Conservation (phyloP, 1,140 invertebrate species). For the Heliconius congener region DNA sequence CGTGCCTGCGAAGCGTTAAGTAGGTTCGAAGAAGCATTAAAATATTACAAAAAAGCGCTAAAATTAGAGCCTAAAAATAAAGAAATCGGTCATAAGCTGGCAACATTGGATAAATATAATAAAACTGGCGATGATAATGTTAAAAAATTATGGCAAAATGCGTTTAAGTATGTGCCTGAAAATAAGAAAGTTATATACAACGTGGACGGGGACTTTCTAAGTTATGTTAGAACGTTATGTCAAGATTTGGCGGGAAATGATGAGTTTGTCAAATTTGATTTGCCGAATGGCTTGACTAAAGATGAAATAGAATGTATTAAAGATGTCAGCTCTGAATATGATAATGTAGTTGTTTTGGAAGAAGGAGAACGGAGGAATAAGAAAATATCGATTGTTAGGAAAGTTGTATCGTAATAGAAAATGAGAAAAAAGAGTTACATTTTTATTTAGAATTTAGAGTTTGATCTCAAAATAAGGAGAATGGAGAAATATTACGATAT, state of each 20-base stretch:
- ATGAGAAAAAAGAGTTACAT: too few species aligned
- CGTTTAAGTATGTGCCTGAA: slow-evolving; percentile 46
- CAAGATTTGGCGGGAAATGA: slow-evolving; percentile 61
- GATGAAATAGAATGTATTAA: slow-evolving; percentile 62
- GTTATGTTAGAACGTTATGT: slow-evolving; percentile 64
- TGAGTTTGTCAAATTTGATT: slow-evolving; percentile 63
- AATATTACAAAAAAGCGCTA: slow-evolving; percentile 73
- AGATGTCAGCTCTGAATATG: slow-evolving; percentile 52
- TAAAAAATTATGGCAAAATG: slow-evolving; percentile 66
- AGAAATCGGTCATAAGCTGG: slow-evolving; percentile 75
- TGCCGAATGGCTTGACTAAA: slow-evolving; percentile 57
- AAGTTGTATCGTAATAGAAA: slow-evolving; percentile 11
- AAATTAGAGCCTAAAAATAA: slow-evolving; percentile 76
- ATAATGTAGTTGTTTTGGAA: slow-evolving; percentile 52
- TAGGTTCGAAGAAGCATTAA: slow-evolving; percentile 71
- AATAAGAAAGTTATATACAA: slow-evolving; percentile 54
- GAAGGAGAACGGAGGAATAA: slow-evolving; percentile 55
- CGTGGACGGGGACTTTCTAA: slow-evolving; percentile 64
- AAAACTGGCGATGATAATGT: slow-evolving; percentile 53
- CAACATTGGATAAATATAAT: slow-evolving; percentile 57
- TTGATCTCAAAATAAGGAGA: too few species aligned
- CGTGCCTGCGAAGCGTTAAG: slow-evolving; percentile 74
- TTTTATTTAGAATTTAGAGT: too few species aligned
- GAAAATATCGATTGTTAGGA: slow-evolving; percentile 62
- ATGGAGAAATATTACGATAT: too few species aligned